Percentiles rank a stretch among this genome's conserved stretches.
phyloP scores from a whole-genome alignment of 2,113 vertebrate genomes.

The Elanus axillaris region DNA sequence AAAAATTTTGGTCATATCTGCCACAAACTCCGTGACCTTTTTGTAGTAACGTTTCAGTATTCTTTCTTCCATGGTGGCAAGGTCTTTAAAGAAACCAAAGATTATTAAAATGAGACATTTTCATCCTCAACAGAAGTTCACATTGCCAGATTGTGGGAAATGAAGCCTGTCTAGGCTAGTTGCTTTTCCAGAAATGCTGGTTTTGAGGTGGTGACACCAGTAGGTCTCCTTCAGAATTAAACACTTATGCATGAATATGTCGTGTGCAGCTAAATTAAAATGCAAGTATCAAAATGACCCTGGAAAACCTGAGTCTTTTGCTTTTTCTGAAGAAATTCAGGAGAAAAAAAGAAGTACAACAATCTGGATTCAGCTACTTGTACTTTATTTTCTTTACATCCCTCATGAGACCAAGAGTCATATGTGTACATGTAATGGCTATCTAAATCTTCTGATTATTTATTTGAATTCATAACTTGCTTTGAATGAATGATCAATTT shows the following conservation, averaged over 20 bases:
- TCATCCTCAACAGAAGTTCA: neutral
- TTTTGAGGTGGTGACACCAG: neutral
- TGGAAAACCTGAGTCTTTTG: neutral
- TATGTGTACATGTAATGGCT: neutral
- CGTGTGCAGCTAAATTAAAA: neutral
- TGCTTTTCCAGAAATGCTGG: neutral
- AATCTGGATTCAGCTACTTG: neutral
- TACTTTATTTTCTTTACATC: neutral
- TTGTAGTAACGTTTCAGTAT: constrained; percentile 93
- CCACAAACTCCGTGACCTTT: constrained; percentile 98
- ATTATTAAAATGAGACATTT: neutral
- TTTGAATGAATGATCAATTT: neutral
- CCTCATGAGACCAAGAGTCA: neutral
- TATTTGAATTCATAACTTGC: neutral
- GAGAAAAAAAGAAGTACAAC: too few relatives aligned
- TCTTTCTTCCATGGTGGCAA: constrained; percentile 94
- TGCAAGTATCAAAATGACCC: neutral
- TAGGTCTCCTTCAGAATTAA: neutral
- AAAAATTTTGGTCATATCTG: constrained; percentile 99
- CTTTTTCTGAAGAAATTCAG: neutral
- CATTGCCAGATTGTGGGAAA: neutral
- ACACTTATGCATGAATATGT: accelerated
- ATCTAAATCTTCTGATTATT: neutral
- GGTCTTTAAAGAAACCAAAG: constrained; percentile 80
- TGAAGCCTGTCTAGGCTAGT: neutral